Conservation (phyloP, 2,888 invertebrate genomes). For the Hypsopygia costalis region DNA sequence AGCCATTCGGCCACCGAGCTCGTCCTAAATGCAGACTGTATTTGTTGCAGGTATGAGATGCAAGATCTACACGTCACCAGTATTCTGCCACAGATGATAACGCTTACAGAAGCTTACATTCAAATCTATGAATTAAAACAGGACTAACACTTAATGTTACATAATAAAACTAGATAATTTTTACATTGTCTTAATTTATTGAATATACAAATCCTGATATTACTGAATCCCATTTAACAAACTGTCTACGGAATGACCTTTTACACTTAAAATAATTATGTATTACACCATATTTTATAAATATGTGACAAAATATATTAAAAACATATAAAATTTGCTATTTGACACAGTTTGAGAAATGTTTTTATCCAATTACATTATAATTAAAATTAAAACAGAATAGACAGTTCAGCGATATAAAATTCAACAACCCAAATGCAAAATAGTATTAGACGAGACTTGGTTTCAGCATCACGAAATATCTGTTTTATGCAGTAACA, state of each 20-base stretch:
- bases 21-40: too few relatives aligned
- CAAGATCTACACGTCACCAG: slow-evolving; percentile 99
- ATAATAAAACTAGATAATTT: slow-evolving; percentile 31
- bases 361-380: slow-evolving; percentile 13
- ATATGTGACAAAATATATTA: slow-evolving; percentile 41
- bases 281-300: slow-evolving; percentile 39
- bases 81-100: slow-evolving; percentile 99
- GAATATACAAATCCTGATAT: slow-evolving; percentile 60
- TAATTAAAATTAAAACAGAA: slow-evolving; percentile 14
- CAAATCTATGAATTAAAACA: slow-evolving; percentile 88
- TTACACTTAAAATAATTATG: slow-evolving; percentile 45
- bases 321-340: slow-evolving; percentile 36
- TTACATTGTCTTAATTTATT: slow-evolving; percentile 35
- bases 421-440: neutral
- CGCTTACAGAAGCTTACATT: slow-evolving; percentile 98
- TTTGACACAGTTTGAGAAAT: slow-evolving; percentile 57
- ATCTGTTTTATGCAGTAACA: too few relatives aligned
- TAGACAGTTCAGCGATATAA: slow-evolving; percentile 16
- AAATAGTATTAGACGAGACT: too few relatives aligned
- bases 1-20: too few relatives aligned
- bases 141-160: slow-evolving; percentile 32
- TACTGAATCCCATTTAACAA: slow-evolving; percentile 42
- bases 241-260: slow-evolving; percentile 52
- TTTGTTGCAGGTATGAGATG: slow-evolving; percentile 85
- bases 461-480: too few relatives aligned